Evolutionary conservation across 2,113 vertebrate genomes (phyloP), one percentile per base, ranked within the genome.

Genomic region (Thamnaconus septentrionalis): DNA sequence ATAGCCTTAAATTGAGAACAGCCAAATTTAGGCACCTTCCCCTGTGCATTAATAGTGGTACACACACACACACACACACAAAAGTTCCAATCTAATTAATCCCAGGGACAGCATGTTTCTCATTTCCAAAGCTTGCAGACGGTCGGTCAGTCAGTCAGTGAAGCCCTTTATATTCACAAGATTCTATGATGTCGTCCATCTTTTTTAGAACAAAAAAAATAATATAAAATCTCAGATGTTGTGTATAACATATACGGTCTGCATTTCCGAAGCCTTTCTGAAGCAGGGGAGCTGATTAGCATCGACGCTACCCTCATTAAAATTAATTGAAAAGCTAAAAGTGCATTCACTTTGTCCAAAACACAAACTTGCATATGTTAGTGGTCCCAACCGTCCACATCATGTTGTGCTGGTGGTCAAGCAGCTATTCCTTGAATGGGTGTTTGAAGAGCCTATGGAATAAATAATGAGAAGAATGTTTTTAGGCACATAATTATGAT

Each of bases 111-210:
- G 79, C 66, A 74, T 72, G 80, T 68, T 72, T 11, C 53, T 64
- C 62, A 53, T 81, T 64, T 71, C 59, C 12, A 58, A 31, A 31
- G 18, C 18, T 31, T 31, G 18, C 18, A 31, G 18, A 31, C 18
- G 18, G 18, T 31, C 18, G 18, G 18, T 31, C 18, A 31, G 18
- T 31, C 44, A 54, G 71, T 61, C 56, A 68, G 62, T 76, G 43
- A 78, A 85, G 69, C 85, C 84, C 83, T 89, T 88, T 88, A 88
- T 75, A 75, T 55, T 49, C 44, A 69, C 62, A 80, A 51, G 84
- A 85, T 83, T 81, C 64, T 77, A 90, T 88, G 89, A 90, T 90
- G 89, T 90, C 89, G 67, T 79, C 64, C 69, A 79, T 80, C 65
- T 55, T 46, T 75, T 69, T 58, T 65, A 48, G 56, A 84, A 83